phyloP scores from a whole-genome alignment of 2,888 invertebrate species.

The Tolmerus cingulatus region DNA sequence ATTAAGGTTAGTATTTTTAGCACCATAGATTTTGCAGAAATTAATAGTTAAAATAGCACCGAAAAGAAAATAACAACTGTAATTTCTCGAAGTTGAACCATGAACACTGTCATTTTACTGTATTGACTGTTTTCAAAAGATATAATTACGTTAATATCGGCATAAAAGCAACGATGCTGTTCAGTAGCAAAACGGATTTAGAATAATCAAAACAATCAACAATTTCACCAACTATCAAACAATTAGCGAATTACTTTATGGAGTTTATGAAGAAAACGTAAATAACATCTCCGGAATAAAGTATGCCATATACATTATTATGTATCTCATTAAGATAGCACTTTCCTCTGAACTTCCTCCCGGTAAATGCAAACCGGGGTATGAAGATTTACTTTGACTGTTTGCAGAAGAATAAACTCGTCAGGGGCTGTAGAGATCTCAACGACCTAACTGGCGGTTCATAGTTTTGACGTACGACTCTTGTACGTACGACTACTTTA shows the following conservation, averaged over 20 bases:
- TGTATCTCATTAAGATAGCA: not conserved
- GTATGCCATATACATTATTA: not conserved
- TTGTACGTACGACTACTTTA: not conserved
- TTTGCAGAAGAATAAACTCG: not conserved
- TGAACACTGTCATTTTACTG: too few species aligned
- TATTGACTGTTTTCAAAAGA: not conserved
- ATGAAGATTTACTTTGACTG: not conserved
- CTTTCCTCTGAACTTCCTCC: not conserved
- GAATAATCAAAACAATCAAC: not conserved
- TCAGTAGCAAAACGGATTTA: not conserved
- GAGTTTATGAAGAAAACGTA: not conserved
- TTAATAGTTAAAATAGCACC: too few species aligned
- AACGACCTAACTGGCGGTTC: not conserved
- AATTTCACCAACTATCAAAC: not conserved
- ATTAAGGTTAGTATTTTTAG: too few species aligned
- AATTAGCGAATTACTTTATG: not conserved
- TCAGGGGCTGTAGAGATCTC: not conserved
- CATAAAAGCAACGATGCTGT: not conserved
- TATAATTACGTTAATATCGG: not conserved
- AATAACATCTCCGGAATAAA: not conserved
- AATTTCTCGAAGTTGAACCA: too few species aligned
- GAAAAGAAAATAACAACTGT: too few species aligned
- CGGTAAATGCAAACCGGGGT: not conserved
- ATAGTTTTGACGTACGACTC: conserved; percentile 7
- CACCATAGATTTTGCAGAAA: too few species aligned